These are phyloP conservation scores for Flexamia atlantica DNA, from an alignment of 2,888 invertebrate species.

Conservation along the genomic window DNA sequence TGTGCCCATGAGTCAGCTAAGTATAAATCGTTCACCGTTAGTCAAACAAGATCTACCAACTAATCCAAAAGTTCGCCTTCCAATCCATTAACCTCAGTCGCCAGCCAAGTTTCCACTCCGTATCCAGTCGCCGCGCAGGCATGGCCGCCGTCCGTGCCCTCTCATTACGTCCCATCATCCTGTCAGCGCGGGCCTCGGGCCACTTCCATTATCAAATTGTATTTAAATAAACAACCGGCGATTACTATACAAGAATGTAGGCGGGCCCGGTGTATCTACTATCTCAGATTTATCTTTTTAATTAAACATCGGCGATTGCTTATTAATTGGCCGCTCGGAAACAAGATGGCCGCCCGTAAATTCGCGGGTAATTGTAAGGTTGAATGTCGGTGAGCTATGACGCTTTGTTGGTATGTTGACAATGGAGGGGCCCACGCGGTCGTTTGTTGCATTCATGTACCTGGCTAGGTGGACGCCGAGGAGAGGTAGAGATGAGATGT, in stretches of 20 bases:
- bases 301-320: conserved; percentile 43
- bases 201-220: conserved; percentile 54
- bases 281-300: conserved; percentile 50
- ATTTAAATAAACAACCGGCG: conserved; percentile 53
- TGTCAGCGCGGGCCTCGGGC: conserved; percentile 25
- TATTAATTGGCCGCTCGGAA: conserved; percentile 18
- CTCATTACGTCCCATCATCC: conserved; percentile 29
- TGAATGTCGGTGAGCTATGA: conserved; percentile 23
- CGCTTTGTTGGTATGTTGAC: conserved; percentile 46
- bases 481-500: not conserved
- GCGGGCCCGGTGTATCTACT: conserved; percentile 1
- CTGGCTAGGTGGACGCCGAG: not conserved
- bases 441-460: conserved; percentile 3
- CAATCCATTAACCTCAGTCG: too few species aligned
- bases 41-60: too few species aligned
- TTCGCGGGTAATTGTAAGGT: conserved; percentile 19
- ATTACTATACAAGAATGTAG: conserved; percentile 29
- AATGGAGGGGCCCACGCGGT: conserved; percentile 15
- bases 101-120: too few species aligned
- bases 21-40: too few species aligned
- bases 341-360: conserved; percentile 14
- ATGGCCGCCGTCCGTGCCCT: conserved; percentile 1
- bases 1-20: too few species aligned
- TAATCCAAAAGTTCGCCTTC: too few species aligned
- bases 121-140: not conserved